A percentile compares a stretch with the other conserved stretches of the same genome.
These are phyloP conservation scores for Muscidifurax raptorellus DNA, from an alignment of 1,140 invertebrate genomes.

Conservation along the genomic window DNA sequence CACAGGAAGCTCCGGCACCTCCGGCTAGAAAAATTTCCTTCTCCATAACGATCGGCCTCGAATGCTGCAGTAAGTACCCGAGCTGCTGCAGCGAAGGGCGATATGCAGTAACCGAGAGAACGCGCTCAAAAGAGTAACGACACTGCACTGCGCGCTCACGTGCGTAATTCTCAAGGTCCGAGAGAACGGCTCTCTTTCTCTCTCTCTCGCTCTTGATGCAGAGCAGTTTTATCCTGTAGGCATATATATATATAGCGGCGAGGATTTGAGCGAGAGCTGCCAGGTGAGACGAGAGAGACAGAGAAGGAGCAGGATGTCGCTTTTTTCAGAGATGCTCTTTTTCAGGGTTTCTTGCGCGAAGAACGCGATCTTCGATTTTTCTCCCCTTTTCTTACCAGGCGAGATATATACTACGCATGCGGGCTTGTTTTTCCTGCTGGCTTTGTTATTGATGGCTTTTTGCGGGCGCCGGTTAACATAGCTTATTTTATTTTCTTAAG, in stretches of 20 bases:
- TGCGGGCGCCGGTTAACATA: background rate
- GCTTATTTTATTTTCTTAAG: too few species aligned
- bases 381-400: background rate
- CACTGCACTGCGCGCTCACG: background rate
- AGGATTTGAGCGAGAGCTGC: conserved; percentile 1
- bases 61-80: background rate
- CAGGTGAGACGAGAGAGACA: conserved; percentile 10
- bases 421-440: background rate
- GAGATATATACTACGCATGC: background rate
- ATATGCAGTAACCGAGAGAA: background rate
- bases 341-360: background rate
- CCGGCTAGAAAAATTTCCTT: background rate
- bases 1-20: background rate
- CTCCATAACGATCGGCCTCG: background rate
- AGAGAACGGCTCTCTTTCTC: background rate
- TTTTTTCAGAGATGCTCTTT: background rate
- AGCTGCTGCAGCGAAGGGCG: background rate
- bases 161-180: conserved; percentile 26
- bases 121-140: background rate
- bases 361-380: conserved; percentile 1
- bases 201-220: background rate
- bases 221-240: background rate
- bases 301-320: conserved; percentile 8
- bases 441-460: background rate
- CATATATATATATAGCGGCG: too few species aligned